Evolutionary conservation across 2,888 invertebrate genomes (phyloP).

Genomic region (Phalera bucephala): DNA sequence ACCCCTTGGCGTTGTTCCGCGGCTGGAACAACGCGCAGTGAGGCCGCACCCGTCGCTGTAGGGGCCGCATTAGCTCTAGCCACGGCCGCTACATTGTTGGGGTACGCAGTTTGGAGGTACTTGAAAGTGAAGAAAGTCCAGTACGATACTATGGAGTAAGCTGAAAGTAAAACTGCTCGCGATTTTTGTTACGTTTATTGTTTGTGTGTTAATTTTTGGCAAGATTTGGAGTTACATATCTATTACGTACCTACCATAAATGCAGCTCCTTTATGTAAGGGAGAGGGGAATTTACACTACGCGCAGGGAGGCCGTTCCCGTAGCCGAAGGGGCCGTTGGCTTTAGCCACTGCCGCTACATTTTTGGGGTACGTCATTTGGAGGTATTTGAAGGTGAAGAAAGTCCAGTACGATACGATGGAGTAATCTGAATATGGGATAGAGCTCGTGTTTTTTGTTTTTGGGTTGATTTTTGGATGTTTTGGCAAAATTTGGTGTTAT

Average conservation of each 20-base stretch:
- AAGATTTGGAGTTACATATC: no score
- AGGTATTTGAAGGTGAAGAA: constrained; percentile 33
- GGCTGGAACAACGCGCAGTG: constrained; percentile 84
- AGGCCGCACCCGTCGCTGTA: constrained; percentile 88
- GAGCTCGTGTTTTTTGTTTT: no score
- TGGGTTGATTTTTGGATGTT: no score
- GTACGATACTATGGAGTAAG: constrained; percentile 95
- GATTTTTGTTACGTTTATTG: no score
- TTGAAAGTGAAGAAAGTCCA: constrained; percentile 95
- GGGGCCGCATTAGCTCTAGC: constrained; percentile 93
- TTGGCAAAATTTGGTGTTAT: no score
- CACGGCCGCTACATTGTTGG: constrained; percentile 90
- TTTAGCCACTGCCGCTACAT: no score
- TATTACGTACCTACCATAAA: no score
- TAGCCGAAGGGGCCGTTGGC: constrained; percentile 82
- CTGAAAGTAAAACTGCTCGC: not conserved
- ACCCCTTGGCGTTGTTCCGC: constrained; percentile 86
- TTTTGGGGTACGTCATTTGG: constrained; percentile 1
- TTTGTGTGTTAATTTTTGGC: no score
- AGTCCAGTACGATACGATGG: constrained; percentile 33
- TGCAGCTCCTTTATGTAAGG: no score
- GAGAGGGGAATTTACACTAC: no score
- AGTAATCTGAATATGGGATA: no score
- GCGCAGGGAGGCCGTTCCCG: constrained; percentile 93
- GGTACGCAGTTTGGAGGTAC: constrained; percentile 93